Base-by-base conservation (phyloP, 92 coral and sea anemone species). In the Zoanthus solanderi region DNA sequence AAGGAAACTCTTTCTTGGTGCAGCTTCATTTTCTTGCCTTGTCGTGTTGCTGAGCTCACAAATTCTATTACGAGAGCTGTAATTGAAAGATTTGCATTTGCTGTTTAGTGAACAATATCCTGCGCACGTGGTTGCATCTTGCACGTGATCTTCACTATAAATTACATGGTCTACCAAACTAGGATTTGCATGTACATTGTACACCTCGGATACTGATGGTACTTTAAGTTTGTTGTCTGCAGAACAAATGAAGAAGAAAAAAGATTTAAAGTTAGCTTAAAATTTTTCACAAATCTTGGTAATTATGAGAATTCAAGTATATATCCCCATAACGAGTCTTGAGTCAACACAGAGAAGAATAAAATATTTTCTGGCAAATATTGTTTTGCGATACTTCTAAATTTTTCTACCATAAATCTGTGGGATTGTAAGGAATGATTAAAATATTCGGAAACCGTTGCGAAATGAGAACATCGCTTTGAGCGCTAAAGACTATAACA, bases 21-120 rank as follows among this genome's bases (percentile, higher is more conserved):
- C 15, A 34, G 71, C 69, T 32, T 14, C 50, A 13, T 17, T 57
- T 28, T 56, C 69, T 17, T 17, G 29, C 32, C 69, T 78, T 60
- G 83, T 78, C 29, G 71, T 31, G 83, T 78, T 78, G 56, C 83
- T 78, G 50, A 78, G 7, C 46, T 78, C 83, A 58, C 83, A 78
- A 29, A 31, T 78, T 47, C 18, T 57, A 1, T 13, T 12, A n/a
- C 54, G 69, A 3, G 53, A 37, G 69, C 54, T 56, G 50, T 57
- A 78, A 31, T 78, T 78, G 71, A 58, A 54, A n/a, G 71, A 79
- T 50, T 34, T 56, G 16, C 83, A 78, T 12, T 15, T 37, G 63
- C 30, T 32, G 53, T 78, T 30, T 15, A 78, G 31, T 17, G 71
- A 78, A 31, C 83, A 78, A 57, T 56, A 78, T 12, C 80, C 80